These are phyloP conservation scores for Eubucco bourcierii DNA, from an alignment of 2,113 vertebrate species.

Conservation along the genomic window DNA sequence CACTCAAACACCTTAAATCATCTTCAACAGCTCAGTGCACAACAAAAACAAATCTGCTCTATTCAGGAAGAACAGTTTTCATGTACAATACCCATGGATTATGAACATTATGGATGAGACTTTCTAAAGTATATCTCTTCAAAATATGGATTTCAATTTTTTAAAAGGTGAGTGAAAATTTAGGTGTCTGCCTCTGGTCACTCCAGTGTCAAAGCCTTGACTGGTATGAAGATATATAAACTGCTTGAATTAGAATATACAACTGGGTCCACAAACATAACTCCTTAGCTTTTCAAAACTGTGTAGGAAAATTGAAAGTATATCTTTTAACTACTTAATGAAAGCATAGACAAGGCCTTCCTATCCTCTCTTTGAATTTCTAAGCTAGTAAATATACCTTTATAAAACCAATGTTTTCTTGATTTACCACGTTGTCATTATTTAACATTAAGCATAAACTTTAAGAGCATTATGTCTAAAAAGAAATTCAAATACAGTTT, in stretches of 20 bases:
- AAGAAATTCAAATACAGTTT: background rate
- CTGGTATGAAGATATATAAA: background rate
- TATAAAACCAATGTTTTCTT: background rate
- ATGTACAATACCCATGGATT: background rate
- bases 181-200: background rate
- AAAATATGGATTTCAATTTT: background rate
- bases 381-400: background rate
- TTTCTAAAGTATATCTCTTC: background rate
- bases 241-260: background rate
- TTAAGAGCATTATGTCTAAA: background rate
- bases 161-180: background rate
- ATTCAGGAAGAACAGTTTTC: background rate
- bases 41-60: background rate
- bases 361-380: background rate
- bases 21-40: background rate
- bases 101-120: background rate
- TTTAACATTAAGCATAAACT: background rate
- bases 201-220: background rate
- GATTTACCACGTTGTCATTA: background rate
- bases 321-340: background rate
- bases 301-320: background rate
- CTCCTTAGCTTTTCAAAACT: background rate
- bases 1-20: background rate
- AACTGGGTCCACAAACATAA: background rate
- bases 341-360: background rate